phyloP scores from a whole-genome alignment of 2,113 vertebrate genomes.

The Cavia aperea region DNA sequence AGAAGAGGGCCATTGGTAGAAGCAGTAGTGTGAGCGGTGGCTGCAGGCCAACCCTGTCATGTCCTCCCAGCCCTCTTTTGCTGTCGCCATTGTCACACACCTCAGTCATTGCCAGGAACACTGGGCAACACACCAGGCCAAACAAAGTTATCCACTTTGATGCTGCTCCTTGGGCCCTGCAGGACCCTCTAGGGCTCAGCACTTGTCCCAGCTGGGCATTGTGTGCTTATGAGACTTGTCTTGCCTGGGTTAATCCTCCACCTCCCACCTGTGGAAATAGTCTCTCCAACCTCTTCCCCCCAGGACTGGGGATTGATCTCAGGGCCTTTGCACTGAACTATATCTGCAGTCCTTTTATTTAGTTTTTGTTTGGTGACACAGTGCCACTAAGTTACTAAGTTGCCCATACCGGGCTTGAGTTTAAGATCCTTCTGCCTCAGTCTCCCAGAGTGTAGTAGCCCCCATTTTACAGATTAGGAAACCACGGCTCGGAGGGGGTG shows the following conservation, averaged over 20 bases:
- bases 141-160: not conserved
- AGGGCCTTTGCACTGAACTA: not conserved
- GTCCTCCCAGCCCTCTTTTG: not conserved
- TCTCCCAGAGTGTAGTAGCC: not conserved
- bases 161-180: not conserved
- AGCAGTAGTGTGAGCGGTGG: not conserved
- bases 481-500: not conserved
- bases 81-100: not conserved
- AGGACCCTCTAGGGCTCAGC: not conserved
- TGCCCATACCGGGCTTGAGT: not conserved
- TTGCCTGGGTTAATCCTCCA: not conserved
- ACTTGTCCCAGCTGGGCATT: not conserved
- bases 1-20: not conserved
- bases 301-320: not conserved
- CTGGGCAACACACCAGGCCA: not conserved
- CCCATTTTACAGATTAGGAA: not conserved
- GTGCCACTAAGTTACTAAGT: not conserved
- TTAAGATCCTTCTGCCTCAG: not conserved
- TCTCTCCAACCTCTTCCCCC: not conserved
- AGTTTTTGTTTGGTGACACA: not conserved
- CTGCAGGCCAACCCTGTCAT: not conserved
- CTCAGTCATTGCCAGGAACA: not conserved
- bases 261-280: not conserved
- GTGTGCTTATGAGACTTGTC: accelerated
- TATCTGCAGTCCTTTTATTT: not conserved